Conservation (phyloP, 2,113 vertebrate genomes). For the Ailurus styani region DNA sequence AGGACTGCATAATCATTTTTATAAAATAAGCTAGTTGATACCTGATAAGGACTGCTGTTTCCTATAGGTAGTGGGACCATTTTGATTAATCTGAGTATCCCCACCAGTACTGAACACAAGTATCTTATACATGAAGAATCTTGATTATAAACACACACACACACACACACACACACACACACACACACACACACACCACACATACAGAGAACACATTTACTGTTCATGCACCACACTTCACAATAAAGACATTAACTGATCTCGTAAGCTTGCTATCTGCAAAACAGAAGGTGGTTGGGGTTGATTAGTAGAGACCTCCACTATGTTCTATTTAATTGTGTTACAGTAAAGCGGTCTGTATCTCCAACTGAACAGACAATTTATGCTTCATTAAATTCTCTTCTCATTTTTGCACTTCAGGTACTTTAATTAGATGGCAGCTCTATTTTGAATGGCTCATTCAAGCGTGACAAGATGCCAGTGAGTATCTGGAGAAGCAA, state of each 20-base stretch:
- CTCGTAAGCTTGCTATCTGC: background rate
- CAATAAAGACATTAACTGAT: constrained; percentile 31
- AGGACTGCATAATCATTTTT: background rate
- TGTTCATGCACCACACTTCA: background rate
- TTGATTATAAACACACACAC: background rate
- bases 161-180: background rate
- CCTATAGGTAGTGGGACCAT: background rate
- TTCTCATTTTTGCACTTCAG: constrained; percentile 50
- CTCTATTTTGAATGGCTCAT: constrained; percentile 41
- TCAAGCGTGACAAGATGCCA: constrained; percentile 56
- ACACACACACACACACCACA: background rate
- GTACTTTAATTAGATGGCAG: constrained; percentile 54
- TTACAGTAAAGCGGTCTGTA: background rate
- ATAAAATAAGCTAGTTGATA: background rate
- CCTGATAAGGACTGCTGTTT: background rate
- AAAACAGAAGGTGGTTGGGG: constrained; percentile 7
- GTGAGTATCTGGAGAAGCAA: constrained; percentile 17
- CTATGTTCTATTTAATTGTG: constrained; percentile 31
- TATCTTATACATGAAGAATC: background rate
- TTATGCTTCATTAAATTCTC: constrained; percentile 57
- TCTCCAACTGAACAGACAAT: constrained; percentile 6
- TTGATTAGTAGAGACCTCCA: background rate
- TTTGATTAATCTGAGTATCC: background rate
- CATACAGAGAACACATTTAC: background rate
- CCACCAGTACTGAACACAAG: background rate